Conservation (phyloP, 1,140 invertebrate genomes). For the Drosophila nannoptera region DNA sequence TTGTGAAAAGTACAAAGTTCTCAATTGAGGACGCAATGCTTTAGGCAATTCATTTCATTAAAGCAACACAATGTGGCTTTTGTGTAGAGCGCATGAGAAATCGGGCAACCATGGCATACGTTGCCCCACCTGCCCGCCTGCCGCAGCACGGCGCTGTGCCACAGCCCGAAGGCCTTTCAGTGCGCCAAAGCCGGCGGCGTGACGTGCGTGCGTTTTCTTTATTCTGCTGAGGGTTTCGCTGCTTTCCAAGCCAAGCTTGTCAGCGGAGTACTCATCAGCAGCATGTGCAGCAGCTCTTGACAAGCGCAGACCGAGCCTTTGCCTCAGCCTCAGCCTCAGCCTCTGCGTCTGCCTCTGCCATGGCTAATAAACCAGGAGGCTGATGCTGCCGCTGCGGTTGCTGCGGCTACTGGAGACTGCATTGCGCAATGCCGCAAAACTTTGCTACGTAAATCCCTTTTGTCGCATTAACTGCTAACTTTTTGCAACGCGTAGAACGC, state of each 20-base stretch:
- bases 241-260: slow-evolving; percentile 44
- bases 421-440: slow-evolving; percentile 66
- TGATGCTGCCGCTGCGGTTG: slow-evolving; percentile 14
- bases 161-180: slow-evolving; percentile 58
- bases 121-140: slow-evolving; percentile 28
- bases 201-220: slow-evolving; percentile 74
- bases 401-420: slow-evolving; percentile 51
- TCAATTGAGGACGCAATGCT: slow-evolving; percentile 37
- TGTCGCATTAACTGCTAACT: slow-evolving; percentile 76
- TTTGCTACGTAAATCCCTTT: slow-evolving; percentile 73
- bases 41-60: slow-evolving; percentile 74
- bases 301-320: slow-evolving; percentile 26
- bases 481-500: slow-evolving; percentile 58
- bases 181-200: slow-evolving; percentile 67
- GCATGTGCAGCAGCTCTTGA: slow-evolving; percentile 66
- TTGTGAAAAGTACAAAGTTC: slow-evolving; percentile 27
- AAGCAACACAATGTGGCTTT: slow-evolving; percentile 73
- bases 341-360: background rate
- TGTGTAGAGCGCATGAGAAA: slow-evolving; percentile 57
- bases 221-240: slow-evolving; percentile 52
- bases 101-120: slow-evolving; percentile 25
- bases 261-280: slow-evolving; percentile 35
- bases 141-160: slow-evolving; percentile 9
- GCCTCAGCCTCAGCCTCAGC: no score
- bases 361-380: slow-evolving; percentile 54